Conservation (phyloP, 2,888 invertebrate genomes). For the Maniola hyperantus region DNA sequence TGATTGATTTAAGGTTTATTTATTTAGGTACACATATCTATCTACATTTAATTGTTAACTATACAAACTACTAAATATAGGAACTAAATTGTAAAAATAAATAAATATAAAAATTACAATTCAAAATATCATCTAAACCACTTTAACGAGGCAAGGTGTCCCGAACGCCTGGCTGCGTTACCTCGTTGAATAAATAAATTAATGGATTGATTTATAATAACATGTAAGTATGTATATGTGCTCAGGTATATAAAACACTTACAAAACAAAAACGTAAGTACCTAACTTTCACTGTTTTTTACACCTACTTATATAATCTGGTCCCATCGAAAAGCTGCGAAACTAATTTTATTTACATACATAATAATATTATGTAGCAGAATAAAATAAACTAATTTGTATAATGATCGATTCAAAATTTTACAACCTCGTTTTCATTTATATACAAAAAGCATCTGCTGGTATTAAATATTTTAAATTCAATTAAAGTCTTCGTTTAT, state of each 20-base stretch:
- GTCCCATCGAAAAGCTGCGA: slow-evolving; percentile 13
- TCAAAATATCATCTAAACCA: too few species aligned
- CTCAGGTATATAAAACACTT: not conserved
- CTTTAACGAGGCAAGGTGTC: too few species aligned
- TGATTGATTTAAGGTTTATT: too few species aligned
- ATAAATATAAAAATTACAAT: too few species aligned
- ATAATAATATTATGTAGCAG: slow-evolving; percentile 7
- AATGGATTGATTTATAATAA: too few species aligned
- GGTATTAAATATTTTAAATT: slow-evolving; percentile 14
- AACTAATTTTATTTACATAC: slow-evolving; percentile 1
- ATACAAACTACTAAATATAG: too few species aligned
- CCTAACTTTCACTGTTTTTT: slow-evolving; percentile 9
- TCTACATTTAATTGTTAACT: too few species aligned
- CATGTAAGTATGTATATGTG: too few species aligned
- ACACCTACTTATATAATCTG: not conserved
- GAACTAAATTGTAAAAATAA: too few species aligned
- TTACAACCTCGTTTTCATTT: not conserved
- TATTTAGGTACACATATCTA: too few species aligned
- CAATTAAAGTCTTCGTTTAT: slow-evolving; percentile 14
- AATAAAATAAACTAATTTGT: slow-evolving; percentile 13
- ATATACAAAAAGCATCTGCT: slow-evolving; percentile 14
- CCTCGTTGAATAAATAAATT: too few species aligned
- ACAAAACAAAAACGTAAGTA: not conserved
- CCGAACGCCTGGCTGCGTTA: too few species aligned
- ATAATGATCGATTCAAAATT: slow-evolving; percentile 7